Evolutionary conservation across 2,113 vertebrate genomes (phyloP), one percentile per base, ranked within the genome.

Genomic region (Nansenia antarctica): DNA sequence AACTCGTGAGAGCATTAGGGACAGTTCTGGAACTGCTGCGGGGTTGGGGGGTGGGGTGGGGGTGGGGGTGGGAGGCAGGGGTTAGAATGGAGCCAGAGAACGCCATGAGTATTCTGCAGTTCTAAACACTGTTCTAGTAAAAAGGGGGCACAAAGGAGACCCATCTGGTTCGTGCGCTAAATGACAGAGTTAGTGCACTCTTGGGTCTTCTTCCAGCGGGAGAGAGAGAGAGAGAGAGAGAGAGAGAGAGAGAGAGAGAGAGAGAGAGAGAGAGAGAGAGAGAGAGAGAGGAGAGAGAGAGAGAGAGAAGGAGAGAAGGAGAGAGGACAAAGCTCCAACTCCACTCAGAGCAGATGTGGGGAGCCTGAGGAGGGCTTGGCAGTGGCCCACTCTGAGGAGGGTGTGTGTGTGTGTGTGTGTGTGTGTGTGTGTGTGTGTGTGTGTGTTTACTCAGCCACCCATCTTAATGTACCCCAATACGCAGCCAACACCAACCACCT

Each of bases 1-100:
- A 76, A 53, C 82, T 77, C 3, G 62, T 78, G 79, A 71, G 47
- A 35, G 52, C 57, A 39, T 31, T 12, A 58, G 64, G 69, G 39
- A 42, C 64, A 31, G 35, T 7, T 26, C 22, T 34, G 5, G 7
- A 22, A 35, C 22, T 18, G n/a, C 32, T 30, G 22, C 12, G 12
- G 53, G 24, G n/a, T 30, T 29, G 9, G n/a, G n/a, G n/a, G n/a
- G n/a, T n/a, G n/a, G n/a, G n/a, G n/a, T n/a, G n/a, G n/a, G n/a
- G n/a, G n/a, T n/a, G n/a, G n/a, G n/a, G n/a, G n/a, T n/a, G n/a
- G n/a, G n/a, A n/a, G n/a, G n/a, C n/a, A 26, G 18, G 27, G 8
- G 15, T 22, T 1, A 52, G n/a, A 3, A 2, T 31, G 61, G 42
- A 29, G 24, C 9, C 53, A 55, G 12, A 26, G 70, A 47, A 42